Percentiles rank a stretch among this genome's conserved stretches.
These are phyloP conservation scores for Allygus modestus DNA, from an alignment of 2,888 invertebrate genomes.

Conservation along the genomic window DNA sequence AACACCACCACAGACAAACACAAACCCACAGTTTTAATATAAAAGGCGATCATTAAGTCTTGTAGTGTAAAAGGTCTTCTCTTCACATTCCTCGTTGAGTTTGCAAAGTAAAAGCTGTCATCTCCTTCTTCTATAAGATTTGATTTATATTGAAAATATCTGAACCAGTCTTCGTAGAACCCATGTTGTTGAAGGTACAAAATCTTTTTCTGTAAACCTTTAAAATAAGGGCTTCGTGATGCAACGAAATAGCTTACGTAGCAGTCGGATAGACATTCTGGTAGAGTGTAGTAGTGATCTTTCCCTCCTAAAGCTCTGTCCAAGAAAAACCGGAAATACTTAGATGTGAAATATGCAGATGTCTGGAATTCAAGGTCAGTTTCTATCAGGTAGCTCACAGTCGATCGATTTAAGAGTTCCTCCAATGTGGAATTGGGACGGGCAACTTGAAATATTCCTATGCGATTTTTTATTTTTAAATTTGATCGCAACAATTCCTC, in stretches of 20 bases:
- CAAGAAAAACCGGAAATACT: conserved; percentile 18
- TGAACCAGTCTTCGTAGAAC: background rate
- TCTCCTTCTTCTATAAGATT: background rate
- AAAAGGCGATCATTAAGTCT: conserved; percentile 11
- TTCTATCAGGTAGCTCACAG: conserved; percentile 1
- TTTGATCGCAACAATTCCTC: conserved; percentile 7
- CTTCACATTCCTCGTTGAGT: background rate
- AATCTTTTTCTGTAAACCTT: background rate
- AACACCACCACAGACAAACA: background rate
- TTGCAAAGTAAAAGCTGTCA: conserved; percentile 19
- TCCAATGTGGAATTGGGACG: background rate
- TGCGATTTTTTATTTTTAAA: conserved; percentile 18
- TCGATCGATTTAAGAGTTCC: background rate
- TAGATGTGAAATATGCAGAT: conserved; percentile 21
- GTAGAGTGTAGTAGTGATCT: background rate
- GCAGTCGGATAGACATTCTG: background rate
- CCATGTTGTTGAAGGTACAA: conserved; percentile 9
- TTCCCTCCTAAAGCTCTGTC: background rate
- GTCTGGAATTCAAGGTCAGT: conserved; percentile 13
- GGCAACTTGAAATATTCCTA: conserved; percentile 18
- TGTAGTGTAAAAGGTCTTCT: background rate
- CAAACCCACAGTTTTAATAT: background rate
- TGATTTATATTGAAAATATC: background rate
- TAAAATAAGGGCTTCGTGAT: conserved; percentile 2
- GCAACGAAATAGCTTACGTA: background rate